Base-by-base conservation (phyloP, 2,113 vertebrate species). In the Bos indicus region DNA sequence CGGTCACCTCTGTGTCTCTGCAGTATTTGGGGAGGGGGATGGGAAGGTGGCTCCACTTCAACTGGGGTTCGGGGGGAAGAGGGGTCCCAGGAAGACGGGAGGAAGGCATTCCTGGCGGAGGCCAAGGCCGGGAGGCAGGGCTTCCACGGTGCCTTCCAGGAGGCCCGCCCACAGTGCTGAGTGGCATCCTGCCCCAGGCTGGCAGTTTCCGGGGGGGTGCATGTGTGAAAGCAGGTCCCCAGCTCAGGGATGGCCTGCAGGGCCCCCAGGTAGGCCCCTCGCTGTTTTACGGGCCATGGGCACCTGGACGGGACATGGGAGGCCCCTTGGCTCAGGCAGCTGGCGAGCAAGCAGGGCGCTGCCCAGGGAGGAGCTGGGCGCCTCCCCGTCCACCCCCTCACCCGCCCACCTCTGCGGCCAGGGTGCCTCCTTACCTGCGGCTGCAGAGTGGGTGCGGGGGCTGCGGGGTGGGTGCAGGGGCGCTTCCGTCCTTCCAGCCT, bases 231-330 rank as follows among this genome's bases (percentile, higher is more conserved):
- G 67, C 67, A 1, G 3, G 82, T 30, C 30, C 84, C 5, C 4
- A 23, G 91, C 33, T 82, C 28, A 12, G 78, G 48, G 46, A 7
- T 0, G 0, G 80, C 48, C 1, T 0, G 3, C 30, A 0, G 0
- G 36, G 33, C 25, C 26, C 46, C 26, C 1, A 0, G 54, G 54
- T 25, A 16, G 33, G 56, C 7, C 1, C 25, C 51, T 51, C 0
- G 0, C 3, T 17, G 17, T 33, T 59, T 0, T 0, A 0, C 0
- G 7, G 52, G 30, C 15, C 0, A 3, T 15, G 52, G 62, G 43
- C 67, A 30, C 23, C 7, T 16, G 54, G 64, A 33, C 1, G 4
- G 26, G 1, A 40, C n/a, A 7, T 10, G 33, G 67, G 54, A 57
- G 23, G 16, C 5, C 5, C 82, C 33, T 51, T 0, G 5, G 30